Evolutionary conservation across 1,140 invertebrate species (phyloP), one percentile per base, ranked within the genome.

Genomic region (Scaptomyza graminum): DNA sequence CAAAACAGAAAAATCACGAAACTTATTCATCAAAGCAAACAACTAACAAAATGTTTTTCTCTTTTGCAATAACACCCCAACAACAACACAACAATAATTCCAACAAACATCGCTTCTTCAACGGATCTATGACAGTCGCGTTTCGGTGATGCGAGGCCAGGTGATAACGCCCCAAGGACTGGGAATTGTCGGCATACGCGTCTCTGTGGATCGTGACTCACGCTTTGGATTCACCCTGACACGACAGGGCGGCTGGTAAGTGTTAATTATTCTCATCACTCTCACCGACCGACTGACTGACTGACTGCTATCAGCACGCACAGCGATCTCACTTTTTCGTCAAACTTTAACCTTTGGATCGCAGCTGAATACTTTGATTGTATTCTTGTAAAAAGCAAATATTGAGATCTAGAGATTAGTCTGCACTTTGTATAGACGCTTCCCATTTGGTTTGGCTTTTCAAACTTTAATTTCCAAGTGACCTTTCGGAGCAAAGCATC

Each of bases 121-220:
- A 55, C 41, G 31, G 31, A 6, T 15, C 28, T n/a, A n/a, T n/a
- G n/a, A 91, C 94, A 99, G 98, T 93, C 97, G 98, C 92, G 98
- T 99, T 80, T 98, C 98, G 79, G 98, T 99, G 84, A 98, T 99
- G 94, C 95, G 99, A 89, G 99, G 99, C 68, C 96, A 97, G 93
- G 98, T 99, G 69, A 95, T 99, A 60, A 97, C 97, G 49, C 95
- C 95, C 61, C 96, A 98, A 93, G 97, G 97, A 73, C 95, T 98
- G 59, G 97, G 98, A 62, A 96, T 99, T 92, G 96, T 98, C 90
- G 98, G 98, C 79, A 98, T 99, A 80, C 94, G 98, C 73, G 98
- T 99, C n/a, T 97, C 96, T 46, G 97, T 99, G 60, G 97, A 97
- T 92, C 94, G 95, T 67, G 97, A 99, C 91, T 96, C 97, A n/a